phyloP scores from a whole-genome alignment of 2,113 vertebrate species.

The Pandion haliaetus region DNA sequence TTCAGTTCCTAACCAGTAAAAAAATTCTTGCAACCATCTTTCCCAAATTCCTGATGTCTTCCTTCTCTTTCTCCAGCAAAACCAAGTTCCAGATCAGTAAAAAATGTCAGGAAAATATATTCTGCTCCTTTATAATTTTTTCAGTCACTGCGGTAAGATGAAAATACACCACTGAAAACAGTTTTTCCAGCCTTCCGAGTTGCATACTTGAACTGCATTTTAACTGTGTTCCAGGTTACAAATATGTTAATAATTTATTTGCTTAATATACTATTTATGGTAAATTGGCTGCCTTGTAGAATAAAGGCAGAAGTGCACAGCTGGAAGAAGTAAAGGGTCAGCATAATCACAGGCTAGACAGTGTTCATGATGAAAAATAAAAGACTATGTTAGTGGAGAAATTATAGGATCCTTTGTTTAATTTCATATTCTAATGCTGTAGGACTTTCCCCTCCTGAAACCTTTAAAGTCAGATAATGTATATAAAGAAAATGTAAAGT shows the following conservation, averaged over 20 bases:
- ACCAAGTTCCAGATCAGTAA: neutral
- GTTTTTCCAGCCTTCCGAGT: neutral
- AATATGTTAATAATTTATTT: neutral
- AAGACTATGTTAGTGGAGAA: neutral
- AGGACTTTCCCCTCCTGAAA: neutral
- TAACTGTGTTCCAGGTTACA: neutral
- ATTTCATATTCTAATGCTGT: neutral
- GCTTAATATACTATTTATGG: neutral
- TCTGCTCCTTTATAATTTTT: neutral
- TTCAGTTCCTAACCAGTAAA: neutral
- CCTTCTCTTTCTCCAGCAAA: neutral
- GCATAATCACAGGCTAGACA: neutral
- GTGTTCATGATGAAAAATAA: neutral
- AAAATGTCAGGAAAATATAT: neutral
- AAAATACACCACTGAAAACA: neutral
- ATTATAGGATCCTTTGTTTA: neutral
- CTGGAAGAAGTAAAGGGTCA: neutral
- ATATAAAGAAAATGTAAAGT: neutral
- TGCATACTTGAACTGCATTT: neutral
- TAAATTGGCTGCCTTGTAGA: neutral
- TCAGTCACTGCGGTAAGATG: neutral
- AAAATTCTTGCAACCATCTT: neutral
- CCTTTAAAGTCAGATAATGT: neutral
- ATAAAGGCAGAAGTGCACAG: neutral
- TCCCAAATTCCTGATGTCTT: neutral